Conservation (phyloP, 1,140 invertebrate genomes). For the Nasonia longicornis region DNA sequence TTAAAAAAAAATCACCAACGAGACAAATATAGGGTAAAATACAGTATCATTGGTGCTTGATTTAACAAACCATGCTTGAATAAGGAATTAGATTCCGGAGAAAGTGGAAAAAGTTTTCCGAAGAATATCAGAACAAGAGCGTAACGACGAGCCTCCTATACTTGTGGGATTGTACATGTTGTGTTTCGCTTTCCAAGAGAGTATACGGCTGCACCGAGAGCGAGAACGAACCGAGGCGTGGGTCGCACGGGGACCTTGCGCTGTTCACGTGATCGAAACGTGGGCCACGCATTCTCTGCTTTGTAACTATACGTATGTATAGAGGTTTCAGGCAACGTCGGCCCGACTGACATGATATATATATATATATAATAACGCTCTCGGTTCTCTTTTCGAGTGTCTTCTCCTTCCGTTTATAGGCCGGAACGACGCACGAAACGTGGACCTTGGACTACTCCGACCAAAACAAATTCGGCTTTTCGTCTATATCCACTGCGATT, state of each 20-base stretch:
- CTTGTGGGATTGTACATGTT: not conserved
- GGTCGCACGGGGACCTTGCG: slow-evolving; percentile 24
- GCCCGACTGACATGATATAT: not conserved
- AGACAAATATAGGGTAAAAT: no score
- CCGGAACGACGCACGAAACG: not conserved
- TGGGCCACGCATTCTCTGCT: slow-evolving; percentile 7
- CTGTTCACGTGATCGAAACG: slow-evolving; percentile 45
- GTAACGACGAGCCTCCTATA: not conserved
- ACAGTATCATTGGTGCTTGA: no score
- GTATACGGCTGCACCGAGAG: not conserved
- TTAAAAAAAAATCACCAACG: no score
- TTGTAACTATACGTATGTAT: slow-evolving; percentile 2
- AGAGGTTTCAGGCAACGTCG: not conserved
- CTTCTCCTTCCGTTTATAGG: not conserved
- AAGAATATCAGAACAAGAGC: not conserved
- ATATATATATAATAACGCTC: not conserved
- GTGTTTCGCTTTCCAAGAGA: not conserved
- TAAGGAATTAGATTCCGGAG: not conserved
- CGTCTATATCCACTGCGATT: not conserved
- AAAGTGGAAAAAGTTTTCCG: slow-evolving; percentile 8
- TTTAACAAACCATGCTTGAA: no score
- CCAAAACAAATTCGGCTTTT: not conserved
- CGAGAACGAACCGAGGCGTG: slow-evolving; percentile 11
- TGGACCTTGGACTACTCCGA: not conserved
- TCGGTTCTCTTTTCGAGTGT: not conserved